These are phyloP conservation scores for Coboldia fuscipes DNA, from an alignment of 1,140 invertebrate genomes.

Conservation along the genomic window DNA sequence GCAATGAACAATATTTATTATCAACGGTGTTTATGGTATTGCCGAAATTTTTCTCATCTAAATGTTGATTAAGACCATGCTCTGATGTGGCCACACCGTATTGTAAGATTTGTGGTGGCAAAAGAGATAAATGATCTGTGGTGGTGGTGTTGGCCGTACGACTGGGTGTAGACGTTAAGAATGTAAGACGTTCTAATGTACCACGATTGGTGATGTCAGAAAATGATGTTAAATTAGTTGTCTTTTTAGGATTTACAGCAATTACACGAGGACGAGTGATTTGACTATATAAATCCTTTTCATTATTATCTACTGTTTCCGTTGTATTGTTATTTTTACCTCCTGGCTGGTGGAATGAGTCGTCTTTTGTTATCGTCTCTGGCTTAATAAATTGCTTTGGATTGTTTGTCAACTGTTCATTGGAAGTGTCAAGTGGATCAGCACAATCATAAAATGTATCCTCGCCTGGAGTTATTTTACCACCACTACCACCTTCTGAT, in stretches of 20 bases:
- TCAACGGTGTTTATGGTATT: slow-evolving; percentile 18
- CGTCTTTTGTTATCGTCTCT: neutral
- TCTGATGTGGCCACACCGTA: neutral
- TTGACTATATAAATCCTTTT: slow-evolving; percentile 3
- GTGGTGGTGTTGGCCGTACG: too few species aligned
- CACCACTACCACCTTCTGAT: slow-evolving; percentile 19
- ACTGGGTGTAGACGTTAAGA: neutral
- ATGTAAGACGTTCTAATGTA: slow-evolving; percentile 4
- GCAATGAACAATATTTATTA: slow-evolving; percentile 43
- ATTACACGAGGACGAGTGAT: neutral
- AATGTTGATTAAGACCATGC: neutral
- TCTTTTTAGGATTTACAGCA: neutral
- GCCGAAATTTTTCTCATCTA: neutral
- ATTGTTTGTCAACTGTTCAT: too few species aligned
- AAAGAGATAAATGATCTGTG: too few species aligned
- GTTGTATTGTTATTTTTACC: neutral
- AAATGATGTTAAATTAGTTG: slow-evolving; percentile 2
- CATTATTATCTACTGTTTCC: neutral
- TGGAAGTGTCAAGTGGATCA: too few species aligned
- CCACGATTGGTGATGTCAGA: slow-evolving; percentile 3
- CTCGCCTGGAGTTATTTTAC: slow-evolving; percentile 9
- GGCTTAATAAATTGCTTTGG: neutral
- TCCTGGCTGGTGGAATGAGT: neutral
- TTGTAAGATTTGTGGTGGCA: too few species aligned
- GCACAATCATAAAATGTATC: slow-evolving; percentile 1